Evolutionary conservation across 2,113 vertebrate species (phyloP), one percentile per base, ranked within the genome.

Genomic region (Hemichromis elongatus): DNA sequence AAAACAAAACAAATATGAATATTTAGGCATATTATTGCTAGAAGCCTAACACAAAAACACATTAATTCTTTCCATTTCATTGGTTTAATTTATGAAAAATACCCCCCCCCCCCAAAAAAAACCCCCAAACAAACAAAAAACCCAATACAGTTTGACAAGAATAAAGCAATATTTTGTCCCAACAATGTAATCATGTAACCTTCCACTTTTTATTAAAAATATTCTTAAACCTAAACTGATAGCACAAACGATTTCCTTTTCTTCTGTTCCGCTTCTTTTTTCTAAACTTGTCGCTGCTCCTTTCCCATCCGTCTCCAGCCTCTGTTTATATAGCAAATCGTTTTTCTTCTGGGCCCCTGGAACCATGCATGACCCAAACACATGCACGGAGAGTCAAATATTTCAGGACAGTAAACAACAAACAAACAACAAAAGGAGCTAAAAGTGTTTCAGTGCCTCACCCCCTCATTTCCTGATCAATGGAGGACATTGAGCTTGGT

Each of bases 381-480:
- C 81, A 52, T 0, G 33, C 54, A 45, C 5, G 12, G 80, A 35
- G 50, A 80, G 75, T 90, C 89, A 85, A 28, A 85, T 56, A 50
- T 78, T 82, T 82, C 79, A 87, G 89, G 89, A 83, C 84, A 90
- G 82, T 50, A 84, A 90, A 92, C 45, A 75, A 75, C 42, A 75
- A 50, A 50, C 87, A 89, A 88, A 68, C 37, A 47, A 70, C 24
- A 86, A 84, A 63, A 81, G 68, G 61, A 53, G 79, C 79, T 83
- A 88, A 85, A 90, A 87, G 12, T 61, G 87, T 84, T 75, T 55
- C 0, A 16, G 66, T 75, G 47, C 30, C 21, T 42, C 55, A 4
- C 24, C 19, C 53, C 82, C 79, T 33, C 53, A 79, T 84, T 54
- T 57, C 52, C 77, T 50, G 55, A 86, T 91, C 79, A 86, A 90